phyloP scores from a whole-genome alignment of 2,888 invertebrate genomes.

The Orchestes rusci region DNA sequence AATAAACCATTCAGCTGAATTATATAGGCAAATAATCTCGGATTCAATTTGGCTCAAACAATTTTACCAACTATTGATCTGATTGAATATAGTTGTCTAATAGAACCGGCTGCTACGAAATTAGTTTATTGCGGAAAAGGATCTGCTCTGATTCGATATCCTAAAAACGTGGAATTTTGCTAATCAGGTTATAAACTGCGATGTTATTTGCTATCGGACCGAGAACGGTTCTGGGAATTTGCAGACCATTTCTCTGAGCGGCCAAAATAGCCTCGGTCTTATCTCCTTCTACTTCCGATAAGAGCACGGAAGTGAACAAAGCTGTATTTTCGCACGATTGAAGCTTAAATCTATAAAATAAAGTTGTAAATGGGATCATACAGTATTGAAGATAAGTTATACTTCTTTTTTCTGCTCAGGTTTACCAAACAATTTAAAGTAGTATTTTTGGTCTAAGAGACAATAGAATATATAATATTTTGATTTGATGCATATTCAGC shows the following conservation, averaged over 20 bases:
- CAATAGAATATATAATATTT: too few relatives aligned
- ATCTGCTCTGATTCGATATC: constrained; percentile 15
- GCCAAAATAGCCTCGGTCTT: constrained; percentile 18
- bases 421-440: too few relatives aligned
- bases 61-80: too few relatives aligned
- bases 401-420: too few relatives aligned
- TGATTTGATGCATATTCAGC: too few relatives aligned
- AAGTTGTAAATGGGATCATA: too few relatives aligned
- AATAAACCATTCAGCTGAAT: too few relatives aligned
- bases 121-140: constrained; percentile 5
- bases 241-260: constrained; percentile 14
- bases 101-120: background rate
- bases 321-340: constrained; percentile 17
- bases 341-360: constrained; percentile 15
- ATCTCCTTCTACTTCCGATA: constrained; percentile 19
- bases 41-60: too few relatives aligned
- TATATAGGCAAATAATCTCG: too few relatives aligned
- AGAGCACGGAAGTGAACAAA: constrained; percentile 16
- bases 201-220: constrained; percentile 18
- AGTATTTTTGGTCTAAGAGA: too few relatives aligned
- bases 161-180: constrained; percentile 17
- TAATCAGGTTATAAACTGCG: constrained; percentile 17
- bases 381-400: too few relatives aligned
- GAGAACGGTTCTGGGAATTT: constrained; percentile 14
- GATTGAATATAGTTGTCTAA: too few relatives aligned